Evolutionary conservation across 2,797 vertebrate species (phyloP), one percentile per base, ranked within the genome.

Genomic region (Tapirus indicus): DNA sequence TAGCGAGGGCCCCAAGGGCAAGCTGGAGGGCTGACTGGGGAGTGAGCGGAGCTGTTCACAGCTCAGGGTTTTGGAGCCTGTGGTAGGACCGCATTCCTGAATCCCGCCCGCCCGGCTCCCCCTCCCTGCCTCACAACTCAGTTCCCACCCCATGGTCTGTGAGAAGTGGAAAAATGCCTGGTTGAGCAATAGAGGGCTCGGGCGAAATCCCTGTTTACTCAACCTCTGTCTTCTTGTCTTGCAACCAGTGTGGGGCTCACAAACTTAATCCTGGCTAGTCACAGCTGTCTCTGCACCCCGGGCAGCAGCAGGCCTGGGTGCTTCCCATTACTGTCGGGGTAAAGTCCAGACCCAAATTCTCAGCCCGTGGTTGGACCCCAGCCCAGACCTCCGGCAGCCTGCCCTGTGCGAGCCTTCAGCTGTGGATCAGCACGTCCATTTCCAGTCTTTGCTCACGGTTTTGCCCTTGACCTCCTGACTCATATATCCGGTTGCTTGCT

Each of bases 131-230:
- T 80, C 69, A 75, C 77, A 77, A 5, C 44, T 47, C 11, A 1
- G 62, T 62, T 91, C 93, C 94, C 71, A 83, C 86, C 78, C 93
- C 32, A 17, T 5, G 21, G 71, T 32, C 95, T 92, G 44, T 83
- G 89, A 88, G 77, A 95, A 64, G 60, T 93, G n/a, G 84, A 71
- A 94, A 88, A 89, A 93, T 44, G 82, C 95, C 64, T 17, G 17
- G 78, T 95, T 98, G 93, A 93, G 92, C 95, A 97, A 95, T 35
- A 21, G 78, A 89, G 71, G 74, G 47, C 56, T 7, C n/a, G 92
- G 27, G 29, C 5, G 4, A 80, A 84, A 92, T 96, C 95, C 87
- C 71, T 97, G 93, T 90, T 94, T 94, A 92, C 71, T 85, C 86
- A 58, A 25, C 6, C 69, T 86, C 82, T 85, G 8, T 71, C 78